A percentile compares a stretch with the other conserved stretches of the same genome.
Evolutionary conservation across 2,797 vertebrate genomes (phyloP).

Genomic region (Tamandua tetradactyla): DNA sequence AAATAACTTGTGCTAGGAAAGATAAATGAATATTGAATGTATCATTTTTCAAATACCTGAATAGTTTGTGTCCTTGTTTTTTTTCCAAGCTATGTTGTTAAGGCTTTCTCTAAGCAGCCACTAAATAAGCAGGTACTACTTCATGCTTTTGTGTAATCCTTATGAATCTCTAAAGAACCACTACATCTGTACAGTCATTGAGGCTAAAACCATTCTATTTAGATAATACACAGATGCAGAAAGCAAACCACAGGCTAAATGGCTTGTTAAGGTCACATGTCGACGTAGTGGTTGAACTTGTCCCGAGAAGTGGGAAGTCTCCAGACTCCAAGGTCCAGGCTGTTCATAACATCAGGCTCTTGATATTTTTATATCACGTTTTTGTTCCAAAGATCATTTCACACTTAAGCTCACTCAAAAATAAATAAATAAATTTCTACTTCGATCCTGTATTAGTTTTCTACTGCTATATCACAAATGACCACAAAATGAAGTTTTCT

Average conservation of each 20-base stretch:
- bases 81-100: not conserved
- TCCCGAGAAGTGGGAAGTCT: not conserved
- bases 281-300: not conserved
- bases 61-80: not conserved
- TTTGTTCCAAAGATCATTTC: not conserved
- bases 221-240: not conserved
- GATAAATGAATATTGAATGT: constrained; percentile 31
- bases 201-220: not conserved
- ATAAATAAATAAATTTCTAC: not conserved
- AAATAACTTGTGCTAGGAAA: constrained; percentile 51
- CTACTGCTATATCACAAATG: not conserved
- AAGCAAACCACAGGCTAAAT: not conserved
- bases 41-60: constrained; percentile 39
- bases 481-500: not conserved
- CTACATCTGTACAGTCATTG: not conserved
- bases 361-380: not conserved
- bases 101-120: not conserved
- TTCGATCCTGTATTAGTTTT: not conserved
- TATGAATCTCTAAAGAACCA: not conserved
- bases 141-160: not conserved
- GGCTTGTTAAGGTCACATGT: not conserved
- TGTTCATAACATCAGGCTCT: not conserved
- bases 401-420: not conserved
- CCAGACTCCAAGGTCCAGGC: not conserved
- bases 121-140: constrained; percentile 12